phyloP scores from a whole-genome alignment of 2,113 vertebrate species.

The Tautogolabrus adspersus region DNA sequence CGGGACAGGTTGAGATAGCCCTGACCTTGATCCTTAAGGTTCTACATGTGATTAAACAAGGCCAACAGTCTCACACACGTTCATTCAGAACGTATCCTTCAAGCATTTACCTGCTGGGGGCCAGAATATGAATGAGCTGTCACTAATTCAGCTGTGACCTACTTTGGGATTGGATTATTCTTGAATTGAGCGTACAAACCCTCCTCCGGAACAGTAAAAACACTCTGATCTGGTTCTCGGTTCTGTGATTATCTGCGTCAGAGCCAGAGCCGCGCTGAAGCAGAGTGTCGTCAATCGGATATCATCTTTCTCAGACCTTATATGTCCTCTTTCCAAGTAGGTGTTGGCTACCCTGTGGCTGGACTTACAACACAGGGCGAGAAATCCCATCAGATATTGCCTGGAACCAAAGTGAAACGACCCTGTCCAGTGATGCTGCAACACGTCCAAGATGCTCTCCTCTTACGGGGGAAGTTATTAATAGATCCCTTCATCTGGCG shows the following conservation, averaged over 20 bases:
- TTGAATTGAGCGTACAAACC: conserved; percentile 47
- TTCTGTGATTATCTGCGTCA: conserved; percentile 43
- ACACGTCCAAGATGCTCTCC: conserved; percentile 44
- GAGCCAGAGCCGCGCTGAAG: conserved; percentile 6
- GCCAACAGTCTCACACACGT: background rate
- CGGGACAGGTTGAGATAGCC: background rate
- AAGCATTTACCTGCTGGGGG: conserved; percentile 29
- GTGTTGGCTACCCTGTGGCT: conserved; percentile 27
- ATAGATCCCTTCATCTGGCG: conserved; percentile 55
- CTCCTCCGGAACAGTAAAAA: conserved; percentile 32
- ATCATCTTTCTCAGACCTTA: conserved; percentile 37
- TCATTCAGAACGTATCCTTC: conserved; percentile 13
- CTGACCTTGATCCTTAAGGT: background rate
- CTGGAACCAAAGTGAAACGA: conserved; percentile 46
- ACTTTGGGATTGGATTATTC: conserved; percentile 55
- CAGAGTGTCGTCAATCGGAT: conserved; percentile 9
- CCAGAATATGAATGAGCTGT: conserved; percentile 25
- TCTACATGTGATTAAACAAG: background rate
- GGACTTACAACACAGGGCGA: background rate
- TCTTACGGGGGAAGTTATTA: conserved; percentile 66
- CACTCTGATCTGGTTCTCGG: conserved; percentile 26
- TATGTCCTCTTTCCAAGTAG: conserved; percentile 26
- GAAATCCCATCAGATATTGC: conserved; percentile 43
- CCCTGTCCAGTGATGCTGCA: conserved; percentile 15
- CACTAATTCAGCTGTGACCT: conserved; percentile 48